Evolutionary conservation across 23 tunicate genomes (phyloP), one percentile per base, ranked within the genome.

Genomic region (Diplosoma virens): DNA sequence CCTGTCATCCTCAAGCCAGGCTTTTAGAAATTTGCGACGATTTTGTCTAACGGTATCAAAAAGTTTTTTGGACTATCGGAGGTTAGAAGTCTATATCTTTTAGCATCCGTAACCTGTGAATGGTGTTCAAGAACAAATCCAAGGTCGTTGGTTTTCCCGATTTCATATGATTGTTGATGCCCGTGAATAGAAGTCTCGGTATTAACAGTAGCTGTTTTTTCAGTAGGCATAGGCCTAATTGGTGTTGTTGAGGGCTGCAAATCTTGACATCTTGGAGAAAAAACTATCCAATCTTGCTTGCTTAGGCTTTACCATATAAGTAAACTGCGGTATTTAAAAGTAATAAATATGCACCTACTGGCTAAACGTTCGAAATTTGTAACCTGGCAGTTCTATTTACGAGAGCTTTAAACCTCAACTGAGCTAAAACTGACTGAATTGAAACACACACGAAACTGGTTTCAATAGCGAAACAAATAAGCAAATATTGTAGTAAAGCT

Each of bases 11-110:
- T 30, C 72, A 66, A 66, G 72, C 72, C 72, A 27, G 4, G 41
- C 25, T 66, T 66, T 6, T 27, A 20, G 25, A 27, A 27, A 20
- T 66, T 66, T 20, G 14, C 14, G 25, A n/a, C 47, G 37, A 30
- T 20, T 66, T 28, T 27, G 18, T 25, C 47, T 9, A 25, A 58
- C 28, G 65, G 65, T 58, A 58, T 58, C 20, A 58, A 58, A 24
- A 58, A 20, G 65, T 58, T 58, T 58, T 24, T 58, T 24, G 65
- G 65, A 20, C 65, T 24, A n/a, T 24, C 65, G 65, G 28, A 58
- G n/a, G 65, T 58, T 11, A 58, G 65, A 58, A 58, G 28, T 58
- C 65, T 58, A 58, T 58, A 66, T 66, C 72, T 66, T n/a, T 66
- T 46, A 66, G 65, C 11, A 29, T 66, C 9, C 47, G 72, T 27